These are phyloP conservation scores for Barbus barbus DNA, from an alignment of 2,113 vertebrate genomes.

Conservation along the genomic window DNA sequence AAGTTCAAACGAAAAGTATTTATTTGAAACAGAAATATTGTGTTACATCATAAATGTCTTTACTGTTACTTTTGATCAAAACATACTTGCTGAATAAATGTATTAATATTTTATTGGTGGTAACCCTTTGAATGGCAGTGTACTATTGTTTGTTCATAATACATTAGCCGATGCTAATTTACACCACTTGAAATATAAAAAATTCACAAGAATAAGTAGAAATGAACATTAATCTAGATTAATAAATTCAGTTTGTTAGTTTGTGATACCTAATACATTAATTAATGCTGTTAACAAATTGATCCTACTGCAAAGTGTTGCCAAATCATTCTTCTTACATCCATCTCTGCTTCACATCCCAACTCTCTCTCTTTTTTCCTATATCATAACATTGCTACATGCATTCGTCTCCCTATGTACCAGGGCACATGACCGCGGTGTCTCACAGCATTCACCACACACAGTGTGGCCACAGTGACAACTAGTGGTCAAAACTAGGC, in stretches of 20 bases:
- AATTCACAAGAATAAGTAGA: neutral
- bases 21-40: neutral
- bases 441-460: conserved; percentile 41
- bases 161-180: neutral
- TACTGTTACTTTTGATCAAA: neutral
- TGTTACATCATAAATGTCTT: neutral
- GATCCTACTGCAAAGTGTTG: neutral
- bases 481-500: conserved; percentile 64
- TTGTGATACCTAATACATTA: neutral
- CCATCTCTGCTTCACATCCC: conserved; percentile 65
- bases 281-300: neutral
- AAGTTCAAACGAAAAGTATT: neutral
- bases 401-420: conserved; percentile 8
- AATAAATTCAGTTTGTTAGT: neutral
- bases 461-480: conserved; percentile 67
- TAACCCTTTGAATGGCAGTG: neutral
- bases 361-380: conserved; percentile 43
- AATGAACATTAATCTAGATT: neutral
- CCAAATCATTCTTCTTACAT: conserved; percentile 44
- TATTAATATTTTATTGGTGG: neutral
- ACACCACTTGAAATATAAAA: neutral
- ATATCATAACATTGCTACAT: conserved; percentile 41
- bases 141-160: neutral
- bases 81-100: neutral
- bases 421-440: conserved; percentile 36